Evolutionary conservation across 2,113 vertebrate genomes (phyloP), one percentile per base, ranked within the genome.

Genomic region (Ailurus styani): DNA sequence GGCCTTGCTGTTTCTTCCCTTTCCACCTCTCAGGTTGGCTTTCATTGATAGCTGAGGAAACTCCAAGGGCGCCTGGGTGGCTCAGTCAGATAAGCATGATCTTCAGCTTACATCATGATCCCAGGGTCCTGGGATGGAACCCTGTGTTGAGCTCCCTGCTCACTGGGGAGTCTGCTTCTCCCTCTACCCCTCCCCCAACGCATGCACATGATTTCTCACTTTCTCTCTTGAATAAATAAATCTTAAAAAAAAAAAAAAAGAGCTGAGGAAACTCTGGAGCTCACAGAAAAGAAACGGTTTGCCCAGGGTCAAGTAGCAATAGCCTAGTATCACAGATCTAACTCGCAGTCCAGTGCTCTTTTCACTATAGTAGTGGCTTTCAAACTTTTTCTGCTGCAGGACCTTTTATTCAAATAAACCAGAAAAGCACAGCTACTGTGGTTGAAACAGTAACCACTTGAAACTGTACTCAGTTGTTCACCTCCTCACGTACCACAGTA

Each of bases 251-350:
- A 64, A n/a, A 34, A 66, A 31, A n/a, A 66, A 31, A n/a, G n/a
- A n/a, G 34, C 34, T 87, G 34, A 91, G 62, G 64, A 66, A 92
- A 25, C 18, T 62, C 14, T 85, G 47, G 17, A 84, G 62, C 78
- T 84, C 37, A 84, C 54, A 73, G 66, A 90, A 90, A 95, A 60
- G n/a, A 90, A 87, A 62, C 8, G 17, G 17, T 90, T 94, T 97
- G 14, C 18, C 52, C 55, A 75, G 20, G 31, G 70, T 85, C 45
- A 77, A 21, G 72, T 84, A 95, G 23, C 45, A 81, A 4, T 83
- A 27, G 18, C 20, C 72, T 90, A 52, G 20, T 86, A 66, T 40
- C 31, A 23, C 42, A 91, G 40, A 70, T 88, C 45, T 96, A 50
- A 83, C 78, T 89, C 85, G 55, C 4, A 86, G 25, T n/a, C 57